Base-by-base conservation (phyloP, 2,888 invertebrate species). In the Zootermopsis nevadensis region DNA sequence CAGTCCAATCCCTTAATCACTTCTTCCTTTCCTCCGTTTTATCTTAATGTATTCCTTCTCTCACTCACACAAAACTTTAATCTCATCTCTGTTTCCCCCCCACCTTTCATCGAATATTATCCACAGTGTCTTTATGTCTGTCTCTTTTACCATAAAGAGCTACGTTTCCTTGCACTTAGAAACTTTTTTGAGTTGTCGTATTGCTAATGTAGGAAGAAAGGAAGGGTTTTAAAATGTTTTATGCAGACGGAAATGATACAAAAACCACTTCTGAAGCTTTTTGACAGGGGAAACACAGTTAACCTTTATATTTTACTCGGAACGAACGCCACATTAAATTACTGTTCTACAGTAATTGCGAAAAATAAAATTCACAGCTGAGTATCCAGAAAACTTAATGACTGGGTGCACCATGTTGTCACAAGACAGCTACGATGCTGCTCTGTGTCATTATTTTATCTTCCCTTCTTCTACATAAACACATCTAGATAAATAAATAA, bases 41-140 rank as follows among this genome's bases (percentile, higher is more conserved):
- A 27, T 79, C 79, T 79, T 79, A 79, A 79, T 79, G 79, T 79
- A 79, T 79, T 66, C 79, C 79, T 79, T 79, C 79, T 79, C 79
- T 79, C 77, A 77, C 77, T 77, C 60, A 35, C 79, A 79, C 60
- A 79, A 33, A 79, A 55, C 60, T 79, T 79, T 79, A 79, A 79
- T 79, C 79, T 79, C 60, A 60, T 60, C 79, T 79, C 79, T 48
- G 76, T 76, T 76, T 79, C 79, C 35, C 66, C 38, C 60, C 48
- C 33, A 33, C 79, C 38, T 79, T 79, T 79, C 79, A 79, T 79
- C 79, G 66, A 79, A 79, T 79, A 79, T 79, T 79, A 55, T 66
- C 79, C 76, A 19, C 3, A 48, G 48, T 48, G 48, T 48, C 48
- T 48, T 15, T 48, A 48, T 27, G 38, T 38, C 74, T 74, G 1